Evolutionary conservation across 2,888 invertebrate species (phyloP).

Genomic region (Neria commutata): DNA sequence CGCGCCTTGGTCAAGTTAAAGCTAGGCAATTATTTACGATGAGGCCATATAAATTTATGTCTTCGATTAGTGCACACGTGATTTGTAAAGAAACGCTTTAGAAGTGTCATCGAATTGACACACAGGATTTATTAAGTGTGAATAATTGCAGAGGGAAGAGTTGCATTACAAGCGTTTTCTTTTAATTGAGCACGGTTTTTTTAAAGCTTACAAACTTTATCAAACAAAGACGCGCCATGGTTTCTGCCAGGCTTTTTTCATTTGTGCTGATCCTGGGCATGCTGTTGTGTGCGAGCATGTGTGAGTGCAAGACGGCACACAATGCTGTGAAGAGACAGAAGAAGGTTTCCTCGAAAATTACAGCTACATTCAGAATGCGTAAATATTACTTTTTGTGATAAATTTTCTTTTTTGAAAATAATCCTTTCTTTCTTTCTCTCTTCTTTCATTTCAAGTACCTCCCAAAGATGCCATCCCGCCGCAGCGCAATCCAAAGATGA

Average conservation of each 20-base stretch:
- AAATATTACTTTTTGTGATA: too few species aligned
- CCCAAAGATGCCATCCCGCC: too few species aligned
- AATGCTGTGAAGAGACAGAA: slow-evolving; percentile 7
- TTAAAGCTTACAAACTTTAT: too few species aligned
- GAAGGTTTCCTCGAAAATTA: slow-evolving; percentile 12
- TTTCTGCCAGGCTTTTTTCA: not conserved
- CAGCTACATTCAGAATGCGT: slow-evolving; percentile 21
- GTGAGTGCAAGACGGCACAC: slow-evolving; percentile 10
- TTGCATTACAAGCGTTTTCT: too few species aligned
- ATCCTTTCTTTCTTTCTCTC: too few species aligned
- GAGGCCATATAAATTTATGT: slow-evolving; percentile 10
- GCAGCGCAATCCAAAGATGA: too few species aligned
- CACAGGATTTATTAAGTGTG: too few species aligned
- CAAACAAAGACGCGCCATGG: too few species aligned
- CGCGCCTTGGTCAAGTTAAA: slow-evolving; percentile 6
- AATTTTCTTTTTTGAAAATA: too few species aligned
- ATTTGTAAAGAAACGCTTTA: not conserved
- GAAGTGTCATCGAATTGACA: not conserved
- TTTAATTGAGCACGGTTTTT: too few species aligned
- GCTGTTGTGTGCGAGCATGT: slow-evolving; percentile 1
- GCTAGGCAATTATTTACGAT: slow-evolving; percentile 12
- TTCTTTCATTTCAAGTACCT: too few species aligned
- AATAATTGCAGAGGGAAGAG: too few species aligned
- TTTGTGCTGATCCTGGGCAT: not conserved
- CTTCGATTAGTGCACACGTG: slow-evolving; percentile 11